phyloP scores from a whole-genome alignment of 2,113 vertebrate species.

The Leptodactylus fuscus region DNA sequence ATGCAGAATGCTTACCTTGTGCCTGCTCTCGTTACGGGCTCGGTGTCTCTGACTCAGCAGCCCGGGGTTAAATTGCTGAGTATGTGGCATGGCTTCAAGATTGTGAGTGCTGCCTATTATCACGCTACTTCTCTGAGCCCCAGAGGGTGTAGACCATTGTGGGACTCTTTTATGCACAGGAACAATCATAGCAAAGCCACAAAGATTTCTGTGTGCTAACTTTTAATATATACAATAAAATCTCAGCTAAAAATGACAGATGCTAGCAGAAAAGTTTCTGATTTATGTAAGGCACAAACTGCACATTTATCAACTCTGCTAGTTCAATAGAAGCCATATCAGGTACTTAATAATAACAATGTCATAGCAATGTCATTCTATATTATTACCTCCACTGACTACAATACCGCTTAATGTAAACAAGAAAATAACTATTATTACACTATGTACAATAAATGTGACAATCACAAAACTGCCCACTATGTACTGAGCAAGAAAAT shows the following conservation, averaged over 20 bases:
- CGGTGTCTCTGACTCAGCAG: slow-evolving; percentile 38
- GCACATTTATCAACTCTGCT: not conserved
- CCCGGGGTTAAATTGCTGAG: slow-evolving; percentile 34
- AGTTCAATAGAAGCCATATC: not conserved
- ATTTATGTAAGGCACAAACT: not conserved
- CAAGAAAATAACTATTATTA: no score
- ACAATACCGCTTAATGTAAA: no score
- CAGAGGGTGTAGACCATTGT: not conserved
- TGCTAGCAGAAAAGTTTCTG: not conserved
- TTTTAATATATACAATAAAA: not conserved
- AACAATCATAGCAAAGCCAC: not conserved
- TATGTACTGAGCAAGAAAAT: not conserved
- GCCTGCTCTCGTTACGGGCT: not conserved
- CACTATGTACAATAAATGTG: no score
- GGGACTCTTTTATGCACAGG: not conserved
- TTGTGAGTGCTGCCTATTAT: slow-evolving; percentile 11
- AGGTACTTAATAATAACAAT: no score
- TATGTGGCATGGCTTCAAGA: not conserved
- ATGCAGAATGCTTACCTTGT: slow-evolving; percentile 17
- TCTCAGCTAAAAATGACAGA: not conserved
- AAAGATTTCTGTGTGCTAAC: not conserved
- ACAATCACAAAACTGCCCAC: not conserved
- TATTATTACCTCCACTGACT: no score
- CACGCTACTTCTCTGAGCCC: not conserved
- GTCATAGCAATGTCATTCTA: no score